Conservation (phyloP, 2,888 invertebrate species). For the Kuschelorhynchus macadamiae region DNA sequence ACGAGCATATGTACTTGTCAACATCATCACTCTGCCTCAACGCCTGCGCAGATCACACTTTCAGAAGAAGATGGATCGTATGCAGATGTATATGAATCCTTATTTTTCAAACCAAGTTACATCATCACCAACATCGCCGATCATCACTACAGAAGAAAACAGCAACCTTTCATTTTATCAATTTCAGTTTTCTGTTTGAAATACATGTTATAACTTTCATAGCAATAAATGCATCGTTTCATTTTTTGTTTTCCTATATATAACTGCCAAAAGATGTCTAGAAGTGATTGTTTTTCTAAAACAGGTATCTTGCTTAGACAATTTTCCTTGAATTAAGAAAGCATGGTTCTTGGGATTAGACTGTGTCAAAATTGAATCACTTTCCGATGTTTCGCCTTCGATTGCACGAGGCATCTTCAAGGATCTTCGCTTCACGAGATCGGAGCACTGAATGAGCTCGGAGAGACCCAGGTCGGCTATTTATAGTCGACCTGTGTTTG, state of each 20-base stretch:
- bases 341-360: no score
- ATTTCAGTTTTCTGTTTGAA: not conserved
- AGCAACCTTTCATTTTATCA: not conserved
- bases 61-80: not conserved
- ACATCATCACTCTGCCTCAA: constrained; percentile 1
- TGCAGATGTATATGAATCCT: not conserved
- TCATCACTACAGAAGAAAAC: constrained; percentile 1
- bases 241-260: not conserved
- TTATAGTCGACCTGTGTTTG: no score
- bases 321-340: no score
- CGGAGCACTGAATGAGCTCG: no score
- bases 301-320: no score
- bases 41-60: not conserved
- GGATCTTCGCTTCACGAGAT: no score
- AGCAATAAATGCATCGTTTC: not conserved
- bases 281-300: constrained; percentile 6
- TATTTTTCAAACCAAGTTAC: not conserved
- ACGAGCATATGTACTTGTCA: not conserved
- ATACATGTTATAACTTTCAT: not conserved
- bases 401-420: no score
- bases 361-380: no score
- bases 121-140: not conserved
- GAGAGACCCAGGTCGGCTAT: no score
- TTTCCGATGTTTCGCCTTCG: no score
- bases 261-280: not conserved